Base-by-base conservation (phyloP, 2,113 vertebrate species). In the Lycocorax pyrrhopterus region DNA sequence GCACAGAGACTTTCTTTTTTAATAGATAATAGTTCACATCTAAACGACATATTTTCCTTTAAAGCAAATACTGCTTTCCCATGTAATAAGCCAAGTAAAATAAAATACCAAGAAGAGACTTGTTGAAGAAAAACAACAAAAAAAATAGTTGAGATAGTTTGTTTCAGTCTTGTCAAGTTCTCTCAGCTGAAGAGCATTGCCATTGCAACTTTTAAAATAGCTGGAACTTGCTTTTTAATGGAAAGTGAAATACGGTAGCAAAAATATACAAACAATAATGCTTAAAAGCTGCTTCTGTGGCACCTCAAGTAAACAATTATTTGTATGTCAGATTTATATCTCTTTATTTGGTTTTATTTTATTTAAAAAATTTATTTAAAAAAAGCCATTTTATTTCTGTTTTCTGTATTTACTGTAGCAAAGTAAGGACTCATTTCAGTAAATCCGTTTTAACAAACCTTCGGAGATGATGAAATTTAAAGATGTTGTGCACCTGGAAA, bases 71-170 rank as follows among this genome's bases (percentile, higher is more conserved):
- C 69, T 76, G 17, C 66, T 96, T 96, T 93, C 96, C 92, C 93
- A 92, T 89, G 89, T 78, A 68, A 87, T 81, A 89, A 56, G 90
- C 96, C 94, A 97, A 96, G 96, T 64, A 87, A 95, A 96, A 96
- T 93, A 95, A 93, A 96, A 96, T 92, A 79, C 86, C 93, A 76
- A 67, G 79, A 92, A 60, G 60, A 93, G 44, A 71, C 20, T 90
- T 73, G 67, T 7, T 74, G 63, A 85, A 91, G 52, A 84, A 93
- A 84, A 96, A 84, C 46, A 92, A 64, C 6, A 35, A 89, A 51
- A 81, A 94, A 84, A 35, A 51, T 37, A 64, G 30, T 59, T 44
- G 35, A 81, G 68, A 87, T 47, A 43, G 29, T 84, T 95, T 87
- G 22, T 83, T 89, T 82, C 43, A 68, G 39, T 79, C n/a, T 71